Evolutionary conservation across 2,113 vertebrate genomes (phyloP), one percentile per base, ranked within the genome.

Genomic region (Corythornis madagascariensis): DNA sequence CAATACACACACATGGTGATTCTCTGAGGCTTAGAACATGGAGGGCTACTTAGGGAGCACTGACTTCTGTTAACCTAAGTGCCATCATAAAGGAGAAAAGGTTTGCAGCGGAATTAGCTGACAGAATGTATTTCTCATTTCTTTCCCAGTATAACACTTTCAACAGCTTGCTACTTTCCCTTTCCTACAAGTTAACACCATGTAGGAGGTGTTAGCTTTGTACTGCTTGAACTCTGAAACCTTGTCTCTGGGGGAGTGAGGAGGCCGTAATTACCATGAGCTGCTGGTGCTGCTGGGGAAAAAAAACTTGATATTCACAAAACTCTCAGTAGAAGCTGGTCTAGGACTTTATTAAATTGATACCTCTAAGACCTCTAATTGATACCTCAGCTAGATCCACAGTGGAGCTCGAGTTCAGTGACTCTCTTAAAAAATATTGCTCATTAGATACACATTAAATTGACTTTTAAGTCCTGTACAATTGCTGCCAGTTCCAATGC

Each of bases 1-100:
- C 38, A 16, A 4, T 20, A 17, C 1, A 9, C 24, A 31, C 45
- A 7, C 15, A 10, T 31, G n/a, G 6, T 35, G n/a, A 4, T 35
- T 26, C 67, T 70, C 16, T 21, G 88, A 14, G 6, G 52, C 3
- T 3, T 4, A 59, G 59, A 48, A 38, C 15, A 35, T 0, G 1
- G 3, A 38, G 33, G 15, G 70, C 45, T 66, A 2, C 28, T 38
- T 4, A 26, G 55, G 69, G 5, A 6, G 3, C 25, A 0, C 1
- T 25, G n/a, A 3, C 21, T 76, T 56, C 13, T 24, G 20, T 7
- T 42, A 59, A 24, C 57, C 28, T 11, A 22, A 2, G 14, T 45
- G 13, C 29, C 20, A 24, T 43, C 60, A 2, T 1, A 2, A 20
- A 47, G 40, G 63, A 69, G 52, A 43, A 33, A 38, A 77, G 13